Evolutionary conservation across 2,797 vertebrate species (phyloP).

Genomic region (Tamandua tetradactyla): DNA sequence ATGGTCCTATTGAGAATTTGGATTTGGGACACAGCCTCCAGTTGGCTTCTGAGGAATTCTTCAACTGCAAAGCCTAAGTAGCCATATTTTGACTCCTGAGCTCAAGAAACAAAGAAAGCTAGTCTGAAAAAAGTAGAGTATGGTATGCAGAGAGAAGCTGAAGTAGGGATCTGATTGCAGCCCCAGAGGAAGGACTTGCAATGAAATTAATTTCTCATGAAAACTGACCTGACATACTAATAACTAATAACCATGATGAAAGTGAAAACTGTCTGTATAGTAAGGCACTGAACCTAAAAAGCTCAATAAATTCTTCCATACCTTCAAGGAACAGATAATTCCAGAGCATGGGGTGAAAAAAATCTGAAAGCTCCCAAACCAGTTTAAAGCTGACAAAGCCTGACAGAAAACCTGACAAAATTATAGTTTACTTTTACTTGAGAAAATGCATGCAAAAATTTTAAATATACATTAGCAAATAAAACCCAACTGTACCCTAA

Average conservation of each 20-base stretch:
- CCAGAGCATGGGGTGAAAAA: not conserved
- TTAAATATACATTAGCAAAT: not conserved
- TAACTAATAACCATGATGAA: not conserved
- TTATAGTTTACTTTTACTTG: not conserved
- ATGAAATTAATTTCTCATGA: not conserved
- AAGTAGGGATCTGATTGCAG: not conserved
- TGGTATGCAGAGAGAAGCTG: not conserved
- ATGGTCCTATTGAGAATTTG: not conserved
- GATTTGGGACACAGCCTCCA: not conserved
- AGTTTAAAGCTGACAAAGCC: not conserved
- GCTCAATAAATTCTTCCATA: not conserved
- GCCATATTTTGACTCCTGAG: not conserved
- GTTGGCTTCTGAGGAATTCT: not conserved
- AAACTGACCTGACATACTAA: not conserved
- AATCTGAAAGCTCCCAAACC: not conserved
- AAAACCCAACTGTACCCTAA: not conserved
- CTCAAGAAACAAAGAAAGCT: not conserved
- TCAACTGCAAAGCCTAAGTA: not conserved
- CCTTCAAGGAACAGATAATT: not conserved
- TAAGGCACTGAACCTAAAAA: not conserved
- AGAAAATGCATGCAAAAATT: not conserved
- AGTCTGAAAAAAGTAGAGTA: not conserved
- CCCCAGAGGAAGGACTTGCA: not conserved
- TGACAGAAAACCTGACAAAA: not conserved
- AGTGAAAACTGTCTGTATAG: not conserved